Evolutionary conservation across 2,113 vertebrate species (phyloP), one percentile per base, ranked within the genome.

Genomic region (Hippocampus guttulatus): DNA sequence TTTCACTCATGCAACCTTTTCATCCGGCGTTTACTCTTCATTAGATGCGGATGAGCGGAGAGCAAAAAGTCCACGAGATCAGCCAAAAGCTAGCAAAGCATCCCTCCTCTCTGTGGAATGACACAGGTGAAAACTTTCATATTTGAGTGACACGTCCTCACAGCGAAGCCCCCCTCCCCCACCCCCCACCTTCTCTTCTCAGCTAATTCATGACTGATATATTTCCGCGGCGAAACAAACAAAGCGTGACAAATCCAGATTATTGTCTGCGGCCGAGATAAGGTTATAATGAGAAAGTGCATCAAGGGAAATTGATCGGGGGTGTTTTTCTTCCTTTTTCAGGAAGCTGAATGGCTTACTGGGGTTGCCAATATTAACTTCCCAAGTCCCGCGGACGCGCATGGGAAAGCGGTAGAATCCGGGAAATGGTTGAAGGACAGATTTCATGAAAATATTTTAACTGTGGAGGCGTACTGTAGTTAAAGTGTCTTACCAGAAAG

Each of bases 211-310:
- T 82, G 88, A 90, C 85, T 87, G 89, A 90, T 87, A 85, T 82
- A 85, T 85, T 88, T 89, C 83, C 83, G 84, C 51, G 72, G 86
- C 73, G 81, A 85, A 88, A 88, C 88, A 90, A 90, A 90, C 91
- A 91, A 88, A 89, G 89, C 90, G 88, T 88, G 85, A 89, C 89
- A 90, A 91, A 90, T 91, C 87, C 91, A 88, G 89, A 92, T 89
- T 86, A 91, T 88, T 88, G 90, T 91, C 88, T 90, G 85, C 75
- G 82, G 86, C 85, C 73, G 81, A 82, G 89, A 90, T 90, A 90
- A 90, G 88, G 88, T 88, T 86, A 87, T 90, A 91, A 91, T 89
- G 88, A 91, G 87, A 90, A 91, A 91, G 84, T 87, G 90, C 86
- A 84, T 86, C 78, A 65, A 67, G 86, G 89, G 89, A 88, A 88